Percentiles rank a stretch among this genome's conserved stretches.
Conservation (phyloP, 2,113 vertebrate species). For the Sebastes fasciatus region DNA sequence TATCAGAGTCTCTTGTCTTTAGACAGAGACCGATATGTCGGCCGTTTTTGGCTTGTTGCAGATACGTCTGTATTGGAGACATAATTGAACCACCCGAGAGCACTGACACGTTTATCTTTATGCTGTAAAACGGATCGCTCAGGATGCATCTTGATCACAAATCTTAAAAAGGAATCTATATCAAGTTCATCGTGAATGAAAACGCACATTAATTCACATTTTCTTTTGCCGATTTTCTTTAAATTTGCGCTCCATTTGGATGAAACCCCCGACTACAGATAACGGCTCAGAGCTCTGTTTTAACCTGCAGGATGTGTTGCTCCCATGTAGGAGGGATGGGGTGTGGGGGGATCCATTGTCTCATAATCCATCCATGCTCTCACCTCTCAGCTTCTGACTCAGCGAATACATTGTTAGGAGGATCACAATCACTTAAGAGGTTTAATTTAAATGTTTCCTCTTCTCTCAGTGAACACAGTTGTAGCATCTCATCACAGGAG, state of each 20-base stretch:
- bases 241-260: not conserved
- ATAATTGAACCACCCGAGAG: no score
- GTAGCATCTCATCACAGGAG: not conserved
- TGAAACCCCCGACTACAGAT: not conserved
- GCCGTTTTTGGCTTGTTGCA: no score
- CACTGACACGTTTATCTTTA: no score
- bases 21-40: not conserved
- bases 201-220: not conserved
- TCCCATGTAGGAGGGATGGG: no score
- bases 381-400: slow-evolving; percentile 9
- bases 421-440: slow-evolving; percentile 2
- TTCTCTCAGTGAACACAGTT: not conserved
- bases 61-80: not conserved
- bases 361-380: not conserved
- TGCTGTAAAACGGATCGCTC: no score
- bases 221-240: not conserved
- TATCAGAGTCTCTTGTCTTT: not conserved
- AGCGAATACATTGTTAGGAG: not conserved
- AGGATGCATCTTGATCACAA: not conserved
- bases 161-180: not conserved
- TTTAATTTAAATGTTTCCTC: not conserved
- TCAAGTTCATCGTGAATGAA: not conserved
- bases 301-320: no score
- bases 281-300: no score
- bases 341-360: no score